Evolutionary conservation across 2,888 invertebrate species (phyloP).

Genomic region (Anthrax anthrax): DNA sequence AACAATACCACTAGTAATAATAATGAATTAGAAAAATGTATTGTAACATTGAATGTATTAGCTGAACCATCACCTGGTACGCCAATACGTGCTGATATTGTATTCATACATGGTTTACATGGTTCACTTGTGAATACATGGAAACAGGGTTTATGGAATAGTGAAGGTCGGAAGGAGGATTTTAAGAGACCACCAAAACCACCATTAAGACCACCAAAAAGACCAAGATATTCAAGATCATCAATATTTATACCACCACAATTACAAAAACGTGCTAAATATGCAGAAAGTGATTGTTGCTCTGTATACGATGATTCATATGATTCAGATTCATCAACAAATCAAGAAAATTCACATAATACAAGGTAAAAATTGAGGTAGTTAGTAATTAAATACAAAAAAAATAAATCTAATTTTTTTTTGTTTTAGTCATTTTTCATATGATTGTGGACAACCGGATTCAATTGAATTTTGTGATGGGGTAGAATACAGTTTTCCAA

Average conservation of each 20-base stretch:
- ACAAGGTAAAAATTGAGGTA: slow-evolving; percentile 1
- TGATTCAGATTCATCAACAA: background rate
- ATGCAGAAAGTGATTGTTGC: slow-evolving; percentile 10
- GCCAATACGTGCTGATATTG: slow-evolving; percentile 46
- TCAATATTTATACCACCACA: slow-evolving; percentile 24
- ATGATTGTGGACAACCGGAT: slow-evolving; percentile 23
- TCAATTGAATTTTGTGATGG: slow-evolving; percentile 25
- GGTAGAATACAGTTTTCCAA: slow-evolving; percentile 29
- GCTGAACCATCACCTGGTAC: slow-evolving; percentile 28
- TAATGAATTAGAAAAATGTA: slow-evolving; percentile 20
- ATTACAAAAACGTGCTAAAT: slow-evolving; percentile 25
- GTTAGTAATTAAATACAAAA: background rate
- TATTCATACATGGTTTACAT: slow-evolving; percentile 62
- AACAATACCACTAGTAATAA: no score
- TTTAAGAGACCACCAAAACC: slow-evolving; percentile 31
- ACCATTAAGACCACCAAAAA: slow-evolving; percentile 29
- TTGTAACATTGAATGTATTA: slow-evolving; percentile 28
- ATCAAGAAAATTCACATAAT: slow-evolving; percentile 7
- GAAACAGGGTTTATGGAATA: slow-evolving; percentile 60
- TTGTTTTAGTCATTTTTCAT: slow-evolving; percentile 16
- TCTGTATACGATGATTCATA: background rate
- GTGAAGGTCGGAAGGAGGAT: slow-evolving; percentile 28
- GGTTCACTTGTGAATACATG: slow-evolving; percentile 68
- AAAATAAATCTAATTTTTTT: no score
- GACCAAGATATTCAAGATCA: slow-evolving; percentile 27